Conservation (phyloP, 2,113 vertebrate genomes). For the Xenotilapia flavipinnis region DNA sequence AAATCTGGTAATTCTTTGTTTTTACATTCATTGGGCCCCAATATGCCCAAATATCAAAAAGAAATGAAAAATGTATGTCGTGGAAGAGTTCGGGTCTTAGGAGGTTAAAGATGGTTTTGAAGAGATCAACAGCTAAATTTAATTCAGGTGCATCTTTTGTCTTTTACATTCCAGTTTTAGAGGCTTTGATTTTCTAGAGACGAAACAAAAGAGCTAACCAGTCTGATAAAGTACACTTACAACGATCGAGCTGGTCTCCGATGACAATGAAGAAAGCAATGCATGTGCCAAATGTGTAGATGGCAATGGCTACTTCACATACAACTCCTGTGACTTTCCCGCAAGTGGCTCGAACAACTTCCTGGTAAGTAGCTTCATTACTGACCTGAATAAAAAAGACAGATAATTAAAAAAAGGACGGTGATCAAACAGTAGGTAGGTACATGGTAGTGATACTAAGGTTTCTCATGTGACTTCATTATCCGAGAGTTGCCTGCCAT, state of each 20-base stretch:
- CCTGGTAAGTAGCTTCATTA: conserved; percentile 92
- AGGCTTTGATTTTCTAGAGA: not conserved
- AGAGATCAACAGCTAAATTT: not conserved
- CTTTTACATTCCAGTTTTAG: not conserved
- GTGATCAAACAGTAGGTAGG: not conserved
- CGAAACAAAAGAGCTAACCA: not conserved
- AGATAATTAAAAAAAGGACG: not conserved
- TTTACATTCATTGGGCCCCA: no score
- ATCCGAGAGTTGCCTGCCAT: not conserved
- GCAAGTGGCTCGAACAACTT: conserved; percentile 91
- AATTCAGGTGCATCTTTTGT: not conserved
- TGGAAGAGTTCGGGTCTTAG: no score
- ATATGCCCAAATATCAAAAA: no score
- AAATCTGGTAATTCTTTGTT: no score
- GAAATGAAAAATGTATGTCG: no score
- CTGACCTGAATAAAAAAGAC: conserved; percentile 70
- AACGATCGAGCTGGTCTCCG: conserved; percentile 92
- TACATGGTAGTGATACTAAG: not conserved
- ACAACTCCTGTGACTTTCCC: conserved; percentile 83
- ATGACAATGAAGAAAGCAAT: conserved; percentile 98
- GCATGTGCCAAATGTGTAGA: conserved; percentile 97
- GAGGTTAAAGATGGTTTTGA: not conserved
- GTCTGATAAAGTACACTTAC: conserved; percentile 68
- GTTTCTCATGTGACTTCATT: not conserved
- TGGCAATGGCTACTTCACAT: conserved; percentile 85